Base-by-base conservation (phyloP, 2,113 vertebrate species). In the Centropristis striata region DNA sequence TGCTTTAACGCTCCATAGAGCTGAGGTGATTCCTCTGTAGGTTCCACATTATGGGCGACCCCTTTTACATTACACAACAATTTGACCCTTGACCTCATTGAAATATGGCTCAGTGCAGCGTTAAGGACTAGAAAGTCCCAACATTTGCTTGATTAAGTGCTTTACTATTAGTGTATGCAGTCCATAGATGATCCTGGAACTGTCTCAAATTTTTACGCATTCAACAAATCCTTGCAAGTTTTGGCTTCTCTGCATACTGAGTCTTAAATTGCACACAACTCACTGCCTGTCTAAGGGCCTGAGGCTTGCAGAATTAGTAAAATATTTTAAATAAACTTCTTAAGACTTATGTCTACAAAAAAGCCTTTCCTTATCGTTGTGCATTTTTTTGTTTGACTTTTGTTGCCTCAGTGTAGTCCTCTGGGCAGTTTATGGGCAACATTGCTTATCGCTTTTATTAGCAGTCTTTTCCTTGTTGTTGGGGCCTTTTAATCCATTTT, bases 101-200 rank as follows among this genome's bases (percentile, higher is more conserved):
- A 47, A 55, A 69, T 16, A 68, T 49, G 42, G 27, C 72, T 42
- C 28, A 18, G 14, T 57, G 25, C n/a, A 71, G 36, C 58, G 42
- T 36, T 15, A 53, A 58, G 28, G 15, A 60, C 3, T 12, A 60
- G 4, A 42, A 28, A 5, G 55, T 72, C 16, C 25, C 0, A 11
- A 42, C 44, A 54, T 63, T n/a, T 49, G 18, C 41, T 59, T 18
- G 9, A 1, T 32, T 47, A 46, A 23, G 39, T 18, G 27, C 23
- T 28, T 58, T 59, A 2, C 2, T 36, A 6, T 16, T 57, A 8
- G 27, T 71, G 8, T 25, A 36, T 8, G 4, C 4, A 58, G 27
- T 37, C 36, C 20, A 47, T 54, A 25, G 39, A 20, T 39, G 8
- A 47, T 4, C 10, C 16, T 32, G 16, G 42, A 20, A 50, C 49